Conservation (phyloP, 2,797 vertebrate genomes). For the Tarsius wallacei region DNA sequence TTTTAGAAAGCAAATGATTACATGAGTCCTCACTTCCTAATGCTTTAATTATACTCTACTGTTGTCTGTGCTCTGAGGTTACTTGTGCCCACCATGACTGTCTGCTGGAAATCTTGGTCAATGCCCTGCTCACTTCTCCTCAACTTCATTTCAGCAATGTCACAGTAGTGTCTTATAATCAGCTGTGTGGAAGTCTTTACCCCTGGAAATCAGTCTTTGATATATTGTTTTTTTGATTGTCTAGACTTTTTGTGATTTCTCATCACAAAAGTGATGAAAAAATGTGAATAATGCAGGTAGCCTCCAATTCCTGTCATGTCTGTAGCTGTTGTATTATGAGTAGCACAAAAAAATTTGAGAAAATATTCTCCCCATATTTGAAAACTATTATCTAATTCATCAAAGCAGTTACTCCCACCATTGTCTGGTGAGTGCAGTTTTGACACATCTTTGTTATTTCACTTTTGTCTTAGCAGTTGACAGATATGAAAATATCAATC, state of each 20-base stretch:
- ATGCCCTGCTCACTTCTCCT: rapidly evolving
- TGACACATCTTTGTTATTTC: constrained; percentile 45
- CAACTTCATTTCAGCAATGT: rapidly evolving
- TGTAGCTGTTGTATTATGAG: not conserved
- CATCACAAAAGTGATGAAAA: not conserved
- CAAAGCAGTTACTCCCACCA: not conserved
- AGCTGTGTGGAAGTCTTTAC: not conserved
- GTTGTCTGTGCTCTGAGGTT: rapidly evolving
- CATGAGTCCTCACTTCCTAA: not conserved
- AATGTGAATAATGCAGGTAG: constrained; percentile 3
- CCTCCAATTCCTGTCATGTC: not conserved
- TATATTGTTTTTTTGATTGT: not conserved
- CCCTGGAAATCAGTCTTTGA: not conserved
- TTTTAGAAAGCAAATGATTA: not conserved
- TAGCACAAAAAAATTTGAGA: not conserved
- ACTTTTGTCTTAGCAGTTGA: not conserved
- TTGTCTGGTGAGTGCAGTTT: not conserved
- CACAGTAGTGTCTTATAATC: too few relatives aligned
- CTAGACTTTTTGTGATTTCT: not conserved
- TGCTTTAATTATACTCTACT: not conserved
- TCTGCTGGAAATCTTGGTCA: rapidly evolving
- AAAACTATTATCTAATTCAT: constrained; percentile 28
- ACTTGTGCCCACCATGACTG: rapidly evolving
- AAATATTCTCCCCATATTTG: not conserved
- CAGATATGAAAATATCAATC: constrained; percentile 40